Base-by-base conservation (phyloP, 2,888 invertebrate species). In the Pollenia labialis region DNA sequence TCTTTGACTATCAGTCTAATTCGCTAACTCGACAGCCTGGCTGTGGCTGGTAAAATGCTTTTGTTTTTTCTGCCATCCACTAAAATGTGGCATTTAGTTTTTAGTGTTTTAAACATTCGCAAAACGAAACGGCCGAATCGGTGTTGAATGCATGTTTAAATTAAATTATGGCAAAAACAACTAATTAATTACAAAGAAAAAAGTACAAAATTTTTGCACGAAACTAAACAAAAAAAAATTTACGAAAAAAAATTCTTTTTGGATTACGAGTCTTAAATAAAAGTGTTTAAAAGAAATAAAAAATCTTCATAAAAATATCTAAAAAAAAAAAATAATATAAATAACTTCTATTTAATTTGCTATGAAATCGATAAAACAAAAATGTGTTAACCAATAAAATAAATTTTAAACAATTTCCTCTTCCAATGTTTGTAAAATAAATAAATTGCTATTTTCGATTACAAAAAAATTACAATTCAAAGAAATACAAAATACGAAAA, bases 91-190 rank as follows among this genome's bases (percentile, higher is more conserved):
- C 56, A 68, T 81, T 81, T 76, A 76, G 76, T 76, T 84, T 54
- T 23, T 23, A 79, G 56, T 72, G 71, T 68, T 81, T 62, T 46
- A 48, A 84, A 72, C 72, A 84, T 81, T 87, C 72, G 60, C 68
- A 72, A 82, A 80, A 81, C 72, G 72, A 32, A 32, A 77, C 81
- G 68, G 14, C 76, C 68, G 76, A 60, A 79, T 74, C 79, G 54
- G 66, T 18, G 56, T 64, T 69, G 64, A 66, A 23, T 76, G 71
- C 81, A 81, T 76, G 64, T 54, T 69, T 74, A 8, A 66, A 60
- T 82, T 60, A 16, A 74, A 66, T 84, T 79, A 84, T 74, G 72
- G 72, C 79, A 68, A 84, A 79, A 84, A 52, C 79, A 79, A 84
- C 84, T 74, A 74, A 79, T 79, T 74, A 79, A 66, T 71, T 58